These are phyloP conservation scores for Horisme vitalbata DNA, from an alignment of 2,888 invertebrate species.

Conservation along the genomic window DNA sequence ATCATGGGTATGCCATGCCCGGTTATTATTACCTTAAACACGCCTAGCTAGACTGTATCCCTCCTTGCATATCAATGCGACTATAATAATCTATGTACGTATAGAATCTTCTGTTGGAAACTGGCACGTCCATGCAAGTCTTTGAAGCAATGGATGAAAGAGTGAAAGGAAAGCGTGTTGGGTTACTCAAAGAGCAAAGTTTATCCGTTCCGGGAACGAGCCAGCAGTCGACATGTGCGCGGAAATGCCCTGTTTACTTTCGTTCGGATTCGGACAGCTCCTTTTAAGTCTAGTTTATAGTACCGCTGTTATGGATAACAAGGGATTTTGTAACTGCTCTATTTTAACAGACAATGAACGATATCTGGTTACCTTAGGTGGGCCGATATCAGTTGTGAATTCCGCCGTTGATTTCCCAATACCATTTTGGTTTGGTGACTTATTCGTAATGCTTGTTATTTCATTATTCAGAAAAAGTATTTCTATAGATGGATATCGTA, in stretches of 20 bases:
- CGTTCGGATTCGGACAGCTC: slow-evolving; percentile 63
- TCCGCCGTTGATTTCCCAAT: slow-evolving; percentile 47
- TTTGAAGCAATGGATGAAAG: slow-evolving; percentile 21
- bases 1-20: slow-evolving; percentile 60
- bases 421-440: slow-evolving; percentile 39
- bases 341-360: slow-evolving; percentile 60
- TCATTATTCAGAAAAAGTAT: slow-evolving; percentile 21
- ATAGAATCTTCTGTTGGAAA: slow-evolving; percentile 6
- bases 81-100: slow-evolving; percentile 10
- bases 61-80: slow-evolving; percentile 20
- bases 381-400: slow-evolving; percentile 41
- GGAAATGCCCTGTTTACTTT: slow-evolving; percentile 71
- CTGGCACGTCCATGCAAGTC: slow-evolving; percentile 12
- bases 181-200: slow-evolving; percentile 47
- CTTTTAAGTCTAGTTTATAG: slow-evolving; percentile 67
- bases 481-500: slow-evolving; percentile 6
- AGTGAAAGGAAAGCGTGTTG: slow-evolving; percentile 40
- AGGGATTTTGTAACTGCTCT: slow-evolving; percentile 64
- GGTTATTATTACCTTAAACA: slow-evolving; percentile 55
- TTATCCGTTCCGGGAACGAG: slow-evolving; percentile 49
- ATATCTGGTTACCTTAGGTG: slow-evolving; percentile 51
- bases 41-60: slow-evolving; percentile 38
- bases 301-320: slow-evolving; percentile 56
- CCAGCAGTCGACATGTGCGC: slow-evolving; percentile 56
- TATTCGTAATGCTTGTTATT: slow-evolving; percentile 40